Evolutionary conservation across 1,140 invertebrate genomes (phyloP).

Genomic region (Drosophila bifasciata): DNA sequence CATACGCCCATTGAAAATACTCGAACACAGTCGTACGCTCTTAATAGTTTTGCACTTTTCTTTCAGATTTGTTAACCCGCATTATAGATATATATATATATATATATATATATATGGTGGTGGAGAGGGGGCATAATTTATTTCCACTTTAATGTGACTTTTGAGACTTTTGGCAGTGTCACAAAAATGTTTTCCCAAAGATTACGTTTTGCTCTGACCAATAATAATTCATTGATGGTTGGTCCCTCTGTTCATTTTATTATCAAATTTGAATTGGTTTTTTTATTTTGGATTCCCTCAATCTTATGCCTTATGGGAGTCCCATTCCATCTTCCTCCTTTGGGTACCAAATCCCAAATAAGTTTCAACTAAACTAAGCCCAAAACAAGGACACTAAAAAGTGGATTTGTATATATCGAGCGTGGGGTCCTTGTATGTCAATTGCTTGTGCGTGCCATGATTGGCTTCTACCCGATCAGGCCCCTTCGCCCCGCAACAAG

Average conservation of each 20-base stretch:
- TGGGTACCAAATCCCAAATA: not conserved
- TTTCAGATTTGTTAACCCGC: too few relatives aligned
- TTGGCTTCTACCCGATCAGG: conserved; percentile 23
- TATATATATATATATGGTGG: too few relatives aligned
- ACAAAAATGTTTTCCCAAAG: conserved; percentile 4
- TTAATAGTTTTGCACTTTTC: conserved; percentile 33
- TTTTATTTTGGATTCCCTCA: not conserved
- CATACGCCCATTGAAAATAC: conserved; percentile 20
- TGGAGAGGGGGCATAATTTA: conserved; percentile 2
- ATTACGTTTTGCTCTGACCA: not conserved
- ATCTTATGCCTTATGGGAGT: not conserved
- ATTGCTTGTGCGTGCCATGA: conserved; percentile 44
- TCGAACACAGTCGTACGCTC: not conserved
- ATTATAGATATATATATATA: not conserved
- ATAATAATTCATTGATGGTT: conserved; percentile 16
- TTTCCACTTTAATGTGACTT: conserved; percentile 19
- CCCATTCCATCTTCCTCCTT: not conserved
- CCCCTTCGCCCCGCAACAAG: not conserved
- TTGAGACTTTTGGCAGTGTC: conserved; percentile 22
- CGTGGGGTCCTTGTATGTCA: conserved; percentile 2
- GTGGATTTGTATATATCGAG: not conserved
- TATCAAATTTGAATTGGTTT: not conserved
- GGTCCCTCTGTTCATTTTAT: not conserved
- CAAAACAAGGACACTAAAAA: conserved; percentile 15
- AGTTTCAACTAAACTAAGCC: not conserved